These are phyloP conservation scores for Lutjanus campechanus DNA, from an alignment of 2,797 vertebrate genomes.

Conservation along the genomic window DNA sequence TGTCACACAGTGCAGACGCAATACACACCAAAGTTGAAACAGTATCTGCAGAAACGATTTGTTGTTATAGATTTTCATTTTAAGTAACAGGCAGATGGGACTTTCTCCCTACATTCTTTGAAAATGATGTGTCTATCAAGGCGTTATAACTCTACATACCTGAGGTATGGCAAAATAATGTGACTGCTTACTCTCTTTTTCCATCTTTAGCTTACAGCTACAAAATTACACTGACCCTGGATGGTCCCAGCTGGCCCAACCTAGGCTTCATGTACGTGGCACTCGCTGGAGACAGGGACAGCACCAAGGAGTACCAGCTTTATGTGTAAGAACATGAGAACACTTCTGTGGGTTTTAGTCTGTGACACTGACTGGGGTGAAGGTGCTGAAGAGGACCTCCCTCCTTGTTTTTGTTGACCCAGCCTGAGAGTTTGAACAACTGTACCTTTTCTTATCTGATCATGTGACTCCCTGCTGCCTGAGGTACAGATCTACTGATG, in stretches of 20 bases:
- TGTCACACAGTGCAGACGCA: neutral
- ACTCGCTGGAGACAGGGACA: slow-evolving; percentile 54
- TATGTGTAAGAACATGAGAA: slow-evolving; percentile 68
- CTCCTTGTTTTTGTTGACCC: slow-evolving; percentile 4
- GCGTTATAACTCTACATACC: neutral
- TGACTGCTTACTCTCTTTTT: neutral
- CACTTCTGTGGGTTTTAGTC: neutral
- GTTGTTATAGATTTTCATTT: neutral
- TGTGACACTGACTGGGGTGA: neutral
- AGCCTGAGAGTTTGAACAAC: slow-evolving; percentile 10
- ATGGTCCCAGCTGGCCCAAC: slow-evolving; percentile 63
- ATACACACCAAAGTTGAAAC: neutral
- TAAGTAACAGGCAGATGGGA: neutral
- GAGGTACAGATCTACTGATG: neutral
- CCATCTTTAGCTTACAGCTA: slow-evolving; percentile 78
- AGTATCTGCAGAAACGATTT: neutral
- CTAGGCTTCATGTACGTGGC: slow-evolving; percentile 76
- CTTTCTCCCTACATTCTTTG: neutral
- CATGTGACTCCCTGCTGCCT: neutral
- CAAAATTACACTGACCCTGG: slow-evolving; percentile 64
- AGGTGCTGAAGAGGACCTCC: neutral
- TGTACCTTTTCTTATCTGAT: neutral
- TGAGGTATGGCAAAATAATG: neutral
- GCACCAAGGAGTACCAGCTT: slow-evolving; percentile 73
- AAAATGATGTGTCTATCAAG: neutral